Base-by-base conservation (phyloP, 2,888 invertebrate genomes). In the Graphium colonna region DNA sequence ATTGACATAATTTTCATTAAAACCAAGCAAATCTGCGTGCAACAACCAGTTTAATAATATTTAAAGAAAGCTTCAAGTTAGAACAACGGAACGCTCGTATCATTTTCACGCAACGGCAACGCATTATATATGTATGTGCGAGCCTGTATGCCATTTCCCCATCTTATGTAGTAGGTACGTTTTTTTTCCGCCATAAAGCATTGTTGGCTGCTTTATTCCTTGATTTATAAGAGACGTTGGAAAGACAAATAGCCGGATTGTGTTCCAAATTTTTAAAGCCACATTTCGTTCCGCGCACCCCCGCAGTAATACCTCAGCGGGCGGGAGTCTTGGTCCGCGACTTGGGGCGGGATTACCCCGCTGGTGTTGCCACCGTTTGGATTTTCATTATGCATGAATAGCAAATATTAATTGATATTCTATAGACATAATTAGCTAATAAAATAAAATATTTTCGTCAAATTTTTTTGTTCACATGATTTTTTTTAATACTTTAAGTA, bases 201-300 rank as follows among this genome's bases (percentile, higher is more conserved):
- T 90, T 89, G 91, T 91, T 91, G 91, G 90, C 90, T 91, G 90
- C 91, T 91, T 91, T 91, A 91, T 90, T 88, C 90, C 89, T 89
- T 90, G 92, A 93, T 93, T 93, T 93, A 93, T 92, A 92, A 90
- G 91, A 92, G 90, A 92, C 92, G 92, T 92, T 91, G 88, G 90
- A 90, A 93, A 93, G 93, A 93, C 93, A 93, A 93, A 93, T 92
- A 93, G 93, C 90, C 87, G 92, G 93, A 93, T 93, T 93, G 93
- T 92, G 93, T 93, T 91, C 93, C 92, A 93, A 93, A 93, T 93
- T 93, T 93, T 93, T 93, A 93, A 93, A 92, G 92, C 92, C 92
- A 91, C 92, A 93, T 93, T 93, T 93, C 91, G 90, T 93, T 92
- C 92, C 90, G 87, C 89, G 81, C 81, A 75, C 84, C 84, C 84